Percentiles rank a stretch among this genome's conserved stretches.
phyloP scores from a whole-genome alignment of 2,797 vertebrate genomes.

The Balearica regulorum region DNA sequence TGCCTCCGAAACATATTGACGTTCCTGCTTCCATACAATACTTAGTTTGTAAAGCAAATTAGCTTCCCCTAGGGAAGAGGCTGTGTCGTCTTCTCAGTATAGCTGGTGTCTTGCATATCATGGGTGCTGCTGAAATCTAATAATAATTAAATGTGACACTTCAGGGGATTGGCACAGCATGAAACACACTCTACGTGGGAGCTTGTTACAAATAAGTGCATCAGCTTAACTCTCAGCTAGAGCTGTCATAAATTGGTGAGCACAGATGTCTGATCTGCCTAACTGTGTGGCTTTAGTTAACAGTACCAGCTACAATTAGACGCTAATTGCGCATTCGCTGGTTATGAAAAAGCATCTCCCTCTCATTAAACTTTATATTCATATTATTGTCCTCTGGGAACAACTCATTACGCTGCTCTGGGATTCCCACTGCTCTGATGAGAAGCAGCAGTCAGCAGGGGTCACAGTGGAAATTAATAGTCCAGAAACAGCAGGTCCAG shows the following conservation, averaged over 20 bases:
- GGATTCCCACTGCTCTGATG: slow-evolving; percentile 26
- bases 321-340: slow-evolving; percentile 19
- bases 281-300: slow-evolving; percentile 48
- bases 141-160: slow-evolving; percentile 51
- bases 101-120: slow-evolving; percentile 10
- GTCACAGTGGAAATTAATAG: slow-evolving; percentile 40
- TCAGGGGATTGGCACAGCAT: not conserved
- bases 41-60: slow-evolving; percentile 35
- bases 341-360: slow-evolving; percentile 36
- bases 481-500: slow-evolving; percentile 17
- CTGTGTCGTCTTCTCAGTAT: not conserved
- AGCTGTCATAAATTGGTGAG: slow-evolving; percentile 54
- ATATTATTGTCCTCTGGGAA: slow-evolving; percentile 40
- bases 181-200: slow-evolving; percentile 12
- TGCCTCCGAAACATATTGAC: not conserved
- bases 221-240: slow-evolving; percentile 47
- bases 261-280: slow-evolving; percentile 52
- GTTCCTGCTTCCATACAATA: not conserved
- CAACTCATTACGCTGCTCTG: not conserved
- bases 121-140: slow-evolving; percentile 56
- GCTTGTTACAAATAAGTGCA: slow-evolving; percentile 52
- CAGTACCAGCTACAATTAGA: slow-evolving; percentile 53
- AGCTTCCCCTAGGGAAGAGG: not conserved
- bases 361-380: slow-evolving; percentile 62
- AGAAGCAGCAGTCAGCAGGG: slow-evolving; percentile 24